Percentiles rank a stretch among this genome's conserved stretches.
Conservation (phyloP, 2,113 vertebrate species). For the Cheirogaleus medius region DNA sequence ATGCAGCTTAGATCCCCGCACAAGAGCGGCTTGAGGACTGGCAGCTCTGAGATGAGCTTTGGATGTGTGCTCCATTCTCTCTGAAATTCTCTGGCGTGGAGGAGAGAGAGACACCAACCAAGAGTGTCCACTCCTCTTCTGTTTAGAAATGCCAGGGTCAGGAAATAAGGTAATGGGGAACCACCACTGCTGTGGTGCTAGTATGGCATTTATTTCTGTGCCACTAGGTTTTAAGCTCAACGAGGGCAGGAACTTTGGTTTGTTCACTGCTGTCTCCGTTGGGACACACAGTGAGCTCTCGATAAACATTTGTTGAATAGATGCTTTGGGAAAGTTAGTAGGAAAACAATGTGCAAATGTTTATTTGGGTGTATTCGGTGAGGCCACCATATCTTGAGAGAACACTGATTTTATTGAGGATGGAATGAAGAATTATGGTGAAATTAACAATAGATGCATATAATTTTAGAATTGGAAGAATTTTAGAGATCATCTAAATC, state of each 20-base stretch:
- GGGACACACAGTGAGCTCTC: neutral
- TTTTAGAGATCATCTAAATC: neutral
- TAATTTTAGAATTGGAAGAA: neutral
- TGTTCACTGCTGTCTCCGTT: neutral
- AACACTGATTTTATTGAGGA: neutral
- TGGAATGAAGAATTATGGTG: neutral
- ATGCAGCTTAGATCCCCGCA: neutral
- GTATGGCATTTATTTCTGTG: neutral
- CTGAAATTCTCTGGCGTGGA: neutral
- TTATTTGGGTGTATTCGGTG: neutral
- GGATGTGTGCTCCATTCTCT: fast-evolving
- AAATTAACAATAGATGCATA: neutral
- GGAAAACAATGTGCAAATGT: neutral
- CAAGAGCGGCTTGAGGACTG: neutral
- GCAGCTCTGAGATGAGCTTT: too few relatives aligned
- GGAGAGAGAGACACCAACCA: neutral
- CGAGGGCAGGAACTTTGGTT: neutral
- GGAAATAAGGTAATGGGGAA: neutral
- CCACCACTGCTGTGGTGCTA: neutral
- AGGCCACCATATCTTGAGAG: neutral
- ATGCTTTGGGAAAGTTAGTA: neutral
- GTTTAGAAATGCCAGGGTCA: neutral
- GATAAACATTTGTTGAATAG: neutral
- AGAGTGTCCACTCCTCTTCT: neutral
- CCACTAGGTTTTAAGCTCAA: neutral